Base-by-base conservation (phyloP, 2,113 vertebrate genomes). In the Mystacornis crossleyi region DNA sequence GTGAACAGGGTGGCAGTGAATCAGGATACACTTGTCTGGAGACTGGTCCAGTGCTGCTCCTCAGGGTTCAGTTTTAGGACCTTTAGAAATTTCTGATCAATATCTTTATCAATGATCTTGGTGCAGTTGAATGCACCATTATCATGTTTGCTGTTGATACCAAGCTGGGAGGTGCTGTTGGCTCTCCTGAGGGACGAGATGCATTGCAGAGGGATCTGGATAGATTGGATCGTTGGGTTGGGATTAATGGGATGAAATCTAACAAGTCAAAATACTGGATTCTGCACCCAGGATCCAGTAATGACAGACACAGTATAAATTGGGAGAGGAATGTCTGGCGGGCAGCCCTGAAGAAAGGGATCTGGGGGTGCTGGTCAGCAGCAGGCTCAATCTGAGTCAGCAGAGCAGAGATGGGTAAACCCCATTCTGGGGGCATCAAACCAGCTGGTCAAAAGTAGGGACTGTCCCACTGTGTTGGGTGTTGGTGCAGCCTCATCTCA, bases 281-380 rank as follows among this genome's bases (percentile, higher is more conserved):
- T 64, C n/a, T 3, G 1, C 20, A 64, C 10, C 29, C 47, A 13
- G 24, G 21, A 42, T 3, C 5, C 60, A 79, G 16, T 36, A 55
- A 70, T 1, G 3, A 47, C 1, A 2, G 12, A 25, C 33, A 48
- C 31, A 69, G 21, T 8, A 42, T 11, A 60, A 48, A 31, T 0
- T 50, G 16, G 34, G 54, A 78, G 24, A 78, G 28, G 11, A 72
- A 15, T 29, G 10, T 8, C 43, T 48, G 38, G 13, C 58, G 19
- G n/a, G 14, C 21, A 82, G 24, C 16, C 17, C 43, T 79, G 25
- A 21, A 82, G 47, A 53, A 85, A 79, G 29, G 10, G 12, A 16
- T 65, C 9, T 69, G 65, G 14, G 19, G 4, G 1, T 64, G 42
- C 8, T 57, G 42, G 11, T 47, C 2, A 4, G 4, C 57, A 88